Percentiles rank a stretch among this genome's conserved stretches.
Evolutionary conservation across 2,113 vertebrate species (phyloP).

Genomic region (Plotosus lineatus): DNA sequence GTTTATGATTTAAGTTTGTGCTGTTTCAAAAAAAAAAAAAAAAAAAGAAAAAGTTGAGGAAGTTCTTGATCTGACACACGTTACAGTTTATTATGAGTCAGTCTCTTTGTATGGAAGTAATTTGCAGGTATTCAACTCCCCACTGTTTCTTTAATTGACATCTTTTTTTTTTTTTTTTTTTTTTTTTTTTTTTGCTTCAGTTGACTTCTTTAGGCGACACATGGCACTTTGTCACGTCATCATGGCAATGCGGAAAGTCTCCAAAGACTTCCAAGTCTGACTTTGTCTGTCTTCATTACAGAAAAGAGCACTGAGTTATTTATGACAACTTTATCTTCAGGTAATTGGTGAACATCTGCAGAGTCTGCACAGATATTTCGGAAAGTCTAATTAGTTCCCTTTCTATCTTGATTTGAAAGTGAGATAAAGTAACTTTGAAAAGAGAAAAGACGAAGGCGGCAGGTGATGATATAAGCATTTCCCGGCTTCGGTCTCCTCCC

Average conservation of each 20-base stretch:
- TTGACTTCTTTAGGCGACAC: constrained; percentile 10
- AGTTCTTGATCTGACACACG: neutral
- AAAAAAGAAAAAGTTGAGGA: neutral
- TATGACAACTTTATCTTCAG: neutral
- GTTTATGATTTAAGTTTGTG: neutral
- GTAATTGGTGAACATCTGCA: neutral
- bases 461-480: neutral
- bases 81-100: neutral
- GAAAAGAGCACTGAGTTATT: neutral
- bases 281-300: neutral
- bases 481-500: neutral
- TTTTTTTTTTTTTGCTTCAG: too few relatives aligned
- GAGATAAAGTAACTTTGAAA: neutral
- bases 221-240: constrained; percentile 17
- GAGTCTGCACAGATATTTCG: neutral
- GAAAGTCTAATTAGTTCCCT: constrained; percentile 2
- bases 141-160: constrained; percentile 31
- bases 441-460: neutral
- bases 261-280: neutral
- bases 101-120: neutral
- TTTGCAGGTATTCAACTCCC: constrained; percentile 13
- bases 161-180: too few relatives aligned
- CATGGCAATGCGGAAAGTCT: neutral
- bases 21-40: neutral
- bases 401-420: neutral